Evolutionary conservation across 2,888 invertebrate species (phyloP).

Genomic region (Euzetes globulus): DNA sequence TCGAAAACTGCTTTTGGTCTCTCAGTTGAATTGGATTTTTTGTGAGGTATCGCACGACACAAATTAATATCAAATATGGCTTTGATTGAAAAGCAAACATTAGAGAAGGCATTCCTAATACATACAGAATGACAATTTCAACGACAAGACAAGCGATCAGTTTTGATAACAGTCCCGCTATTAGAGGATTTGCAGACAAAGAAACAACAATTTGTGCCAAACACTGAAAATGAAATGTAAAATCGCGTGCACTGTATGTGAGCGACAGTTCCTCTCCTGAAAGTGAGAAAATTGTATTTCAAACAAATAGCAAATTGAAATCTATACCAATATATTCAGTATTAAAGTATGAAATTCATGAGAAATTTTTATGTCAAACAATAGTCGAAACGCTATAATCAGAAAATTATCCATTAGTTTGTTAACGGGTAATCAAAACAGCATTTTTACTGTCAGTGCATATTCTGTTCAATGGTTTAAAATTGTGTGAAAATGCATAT

Average conservation of each 20-base stretch:
- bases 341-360: background rate
- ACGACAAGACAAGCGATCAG: constrained; percentile 21
- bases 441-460: background rate
- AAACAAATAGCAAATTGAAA: background rate
- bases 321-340: background rate
- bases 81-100: constrained; percentile 30
- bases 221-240: constrained; percentile 26
- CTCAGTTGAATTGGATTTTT: background rate
- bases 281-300: constrained; percentile 23
- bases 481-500: background rate
- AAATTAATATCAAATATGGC: constrained; percentile 25
- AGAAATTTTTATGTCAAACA: background rate
- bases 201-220: background rate
- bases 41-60: constrained; percentile 18
- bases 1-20: background rate
- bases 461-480: background rate
- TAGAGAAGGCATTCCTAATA: background rate
- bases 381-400: background rate
- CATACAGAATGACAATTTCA: background rate
- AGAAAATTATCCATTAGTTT: too few species aligned
- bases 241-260: background rate
- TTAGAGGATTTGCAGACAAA: background rate
- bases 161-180: constrained; percentile 4
- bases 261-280: background rate
- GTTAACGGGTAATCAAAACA: too few species aligned